Conservation (phyloP, 2,113 vertebrate genomes). For the Lasiurus cinereus region DNA sequence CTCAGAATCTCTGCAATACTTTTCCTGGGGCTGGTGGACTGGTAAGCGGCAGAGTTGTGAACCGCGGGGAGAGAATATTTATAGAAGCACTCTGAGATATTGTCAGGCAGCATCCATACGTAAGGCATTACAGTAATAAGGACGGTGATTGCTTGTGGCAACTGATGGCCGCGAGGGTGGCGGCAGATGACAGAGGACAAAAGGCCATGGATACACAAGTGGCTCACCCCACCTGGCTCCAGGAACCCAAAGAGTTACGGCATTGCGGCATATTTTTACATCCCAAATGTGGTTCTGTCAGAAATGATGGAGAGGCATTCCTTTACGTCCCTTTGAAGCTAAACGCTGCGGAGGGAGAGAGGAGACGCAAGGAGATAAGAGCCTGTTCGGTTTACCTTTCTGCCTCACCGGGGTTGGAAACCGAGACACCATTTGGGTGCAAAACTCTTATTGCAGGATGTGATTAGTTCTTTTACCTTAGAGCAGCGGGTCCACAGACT, state of each 20-base stretch:
- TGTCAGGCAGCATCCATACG: background rate
- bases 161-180: background rate
- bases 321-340: slow-evolving; percentile 50
- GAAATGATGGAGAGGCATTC: slow-evolving; percentile 15
- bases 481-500: background rate
- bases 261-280: slow-evolving; percentile 39
- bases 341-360: background rate
- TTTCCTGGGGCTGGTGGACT: background rate
- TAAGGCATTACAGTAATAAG: slow-evolving; percentile 2
- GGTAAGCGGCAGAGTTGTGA: background rate
- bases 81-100: background rate
- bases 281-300: slow-evolving; percentile 43
- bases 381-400: background rate
- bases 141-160: background rate
- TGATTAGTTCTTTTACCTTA: background rate
- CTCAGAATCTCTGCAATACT: background rate
- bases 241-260: background rate
- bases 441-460: slow-evolving; percentile 10
- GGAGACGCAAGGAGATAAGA: background rate
- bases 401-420: slow-evolving; percentile 6
- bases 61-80: background rate
- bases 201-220: background rate
- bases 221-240: background rate
- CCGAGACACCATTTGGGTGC: background rate
- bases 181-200: background rate